phyloP scores from a whole-genome alignment of 2,888 invertebrate genomes.

The Sarcophaga rosellei region DNA sequence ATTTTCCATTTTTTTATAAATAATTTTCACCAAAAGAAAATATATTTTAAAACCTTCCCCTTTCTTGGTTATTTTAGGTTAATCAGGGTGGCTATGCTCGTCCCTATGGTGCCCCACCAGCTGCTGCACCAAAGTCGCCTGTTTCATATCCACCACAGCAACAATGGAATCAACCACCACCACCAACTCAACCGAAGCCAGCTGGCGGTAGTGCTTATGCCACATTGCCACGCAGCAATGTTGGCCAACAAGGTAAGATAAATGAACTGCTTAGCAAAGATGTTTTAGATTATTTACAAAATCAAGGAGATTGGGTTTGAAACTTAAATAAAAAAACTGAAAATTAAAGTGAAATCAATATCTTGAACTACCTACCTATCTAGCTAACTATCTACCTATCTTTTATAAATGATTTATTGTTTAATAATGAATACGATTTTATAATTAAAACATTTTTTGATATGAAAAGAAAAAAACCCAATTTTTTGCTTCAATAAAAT shows the following conservation, averaged over 20 bases:
- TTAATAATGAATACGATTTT: constrained; percentile 25
- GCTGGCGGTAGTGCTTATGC: constrained; percentile 78
- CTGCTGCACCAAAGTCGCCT: constrained; percentile 78
- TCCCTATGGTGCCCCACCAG: constrained; percentile 78
- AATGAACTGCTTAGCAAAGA: constrained; percentile 69
- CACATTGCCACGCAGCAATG: constrained; percentile 79
- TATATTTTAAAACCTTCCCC: not conserved
- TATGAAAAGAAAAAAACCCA: constrained; percentile 21
- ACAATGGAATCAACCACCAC: constrained; percentile 71
- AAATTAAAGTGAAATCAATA: not conserved
- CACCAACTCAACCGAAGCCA: constrained; percentile 72
- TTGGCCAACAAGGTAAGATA: constrained; percentile 80
- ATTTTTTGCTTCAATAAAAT: constrained; percentile 57
- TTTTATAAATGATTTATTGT: not conserved
- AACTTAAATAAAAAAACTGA: constrained; percentile 20
- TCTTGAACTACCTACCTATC: too few relatives aligned
- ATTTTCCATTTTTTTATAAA: not conserved
- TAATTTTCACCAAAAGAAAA: not conserved
- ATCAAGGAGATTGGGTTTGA: constrained; percentile 76
- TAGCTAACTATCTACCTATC: constrained; percentile 15
- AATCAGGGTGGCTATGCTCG: constrained; percentile 80
- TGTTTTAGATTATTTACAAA: constrained; percentile 74
- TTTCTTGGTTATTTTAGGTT: constrained; percentile 72
- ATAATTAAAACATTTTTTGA: not conserved
- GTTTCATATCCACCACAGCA: constrained; percentile 79